Base-by-base conservation (phyloP, 2,113 vertebrate genomes). In the Epinephelus moara region DNA sequence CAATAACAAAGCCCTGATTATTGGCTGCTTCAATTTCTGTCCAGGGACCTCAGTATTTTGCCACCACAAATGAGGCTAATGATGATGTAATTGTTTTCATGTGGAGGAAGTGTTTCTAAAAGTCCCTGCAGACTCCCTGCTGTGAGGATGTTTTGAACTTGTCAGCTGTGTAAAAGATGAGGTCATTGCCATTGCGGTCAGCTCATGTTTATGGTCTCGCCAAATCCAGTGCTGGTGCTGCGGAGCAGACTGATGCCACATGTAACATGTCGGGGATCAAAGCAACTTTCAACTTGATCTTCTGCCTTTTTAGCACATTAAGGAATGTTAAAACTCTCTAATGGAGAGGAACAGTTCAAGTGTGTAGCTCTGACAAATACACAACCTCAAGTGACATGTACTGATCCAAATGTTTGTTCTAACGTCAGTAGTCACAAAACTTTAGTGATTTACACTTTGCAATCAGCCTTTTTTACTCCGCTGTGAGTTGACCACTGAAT, bases 31-130 rank as follows among this genome's bases (percentile, higher is more conserved):
- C 1, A 33, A 56, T 59, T 55, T 69, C n/a, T 40, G 7, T 59
- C 21, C 18, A 4, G 5, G 45, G 40, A 50, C 67, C 74, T 80
- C 14, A 2, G 49, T 33, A 45, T 69, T 68, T 78, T 55, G n/a
- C 67, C 50, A 45, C 75, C 55, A 76, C 45, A 70, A 53, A 68
- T 70, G 49, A 70, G 13, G 6, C 52, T 67, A 61, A 74, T 47
- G 74, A 75, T 82, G 78, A 90, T 52, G 47, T 85, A 53, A 90
- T 85, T 81, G 86, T 85, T 91, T 85, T 91, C 86, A 89, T 59
- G 17, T 85, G 69, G 59, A 68, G 70, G 68, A 80, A 81, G 68
- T 57, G 19, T 77, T 61, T 72, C 55, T 18, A 5, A 62, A 37
- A 59, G 30, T 75, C 68, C 61, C 80, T 60, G 12, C 27, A 59